Conservation (phyloP, 2,888 invertebrate species). For the Phytoseiulus persimilis region DNA sequence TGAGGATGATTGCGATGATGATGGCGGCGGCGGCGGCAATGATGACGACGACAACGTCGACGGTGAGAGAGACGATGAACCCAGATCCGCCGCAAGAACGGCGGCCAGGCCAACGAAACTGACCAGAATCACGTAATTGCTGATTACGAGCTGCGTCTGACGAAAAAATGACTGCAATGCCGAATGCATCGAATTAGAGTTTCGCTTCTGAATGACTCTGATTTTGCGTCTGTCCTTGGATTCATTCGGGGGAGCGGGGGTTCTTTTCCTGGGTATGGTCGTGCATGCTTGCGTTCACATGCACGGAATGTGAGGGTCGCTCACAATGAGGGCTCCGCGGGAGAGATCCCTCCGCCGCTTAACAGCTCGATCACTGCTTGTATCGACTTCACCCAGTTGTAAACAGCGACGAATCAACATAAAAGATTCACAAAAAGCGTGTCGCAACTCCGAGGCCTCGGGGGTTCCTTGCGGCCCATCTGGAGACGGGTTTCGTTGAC, state of each 20-base stretch:
- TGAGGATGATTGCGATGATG: background rate
- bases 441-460: too few relatives aligned
- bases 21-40: background rate
- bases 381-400: background rate
- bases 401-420: background rate
- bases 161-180: conserved; percentile 24
- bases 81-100: background rate
- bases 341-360: background rate
- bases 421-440: too few relatives aligned
- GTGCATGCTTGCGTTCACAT: background rate
- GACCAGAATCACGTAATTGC: conserved; percentile 33
- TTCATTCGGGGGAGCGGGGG: too few relatives aligned
- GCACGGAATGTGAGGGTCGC: background rate
- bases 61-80: background rate
- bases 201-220: background rate
- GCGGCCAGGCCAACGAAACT: conserved; percentile 31
- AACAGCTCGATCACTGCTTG: background rate
- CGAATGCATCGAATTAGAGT: background rate
- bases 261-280: background rate
- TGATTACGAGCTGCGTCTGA: conserved; percentile 16
- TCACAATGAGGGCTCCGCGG: background rate
- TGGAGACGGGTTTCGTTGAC: too few relatives aligned
- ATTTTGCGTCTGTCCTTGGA: background rate
- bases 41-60: background rate
- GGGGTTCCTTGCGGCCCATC: too few relatives aligned